A percentile compares a stretch with the other conserved stretches of the same genome.
Conservation (phyloP, 2,888 invertebrate species). For the Drosophila multiciliata region DNA sequence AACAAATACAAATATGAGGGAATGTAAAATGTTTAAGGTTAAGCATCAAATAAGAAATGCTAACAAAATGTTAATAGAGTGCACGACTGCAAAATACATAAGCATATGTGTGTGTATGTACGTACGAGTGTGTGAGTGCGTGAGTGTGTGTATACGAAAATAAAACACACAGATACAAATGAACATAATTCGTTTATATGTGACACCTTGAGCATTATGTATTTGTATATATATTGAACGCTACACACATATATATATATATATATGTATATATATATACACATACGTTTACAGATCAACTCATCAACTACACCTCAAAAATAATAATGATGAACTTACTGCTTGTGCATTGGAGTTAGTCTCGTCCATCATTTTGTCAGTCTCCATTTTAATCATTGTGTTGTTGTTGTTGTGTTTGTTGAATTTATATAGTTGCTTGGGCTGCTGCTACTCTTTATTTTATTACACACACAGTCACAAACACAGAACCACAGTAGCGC, state of each 20-base stretch:
- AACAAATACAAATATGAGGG: slow-evolving; percentile 2
- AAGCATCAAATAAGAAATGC: slow-evolving; percentile 37
- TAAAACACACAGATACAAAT: slow-evolving; percentile 52
- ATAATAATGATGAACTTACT: slow-evolving; percentile 81
- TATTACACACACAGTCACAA: slow-evolving; percentile 38
- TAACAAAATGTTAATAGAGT: slow-evolving; percentile 62
- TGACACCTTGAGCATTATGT: slow-evolving; percentile 66
- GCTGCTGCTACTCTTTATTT: slow-evolving; percentile 50
- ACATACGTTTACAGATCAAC: slow-evolving; percentile 20
- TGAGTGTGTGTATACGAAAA: slow-evolving; percentile 59
- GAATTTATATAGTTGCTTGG: slow-evolving; percentile 53
- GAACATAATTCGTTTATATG: slow-evolving; percentile 41
- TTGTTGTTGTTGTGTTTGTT: slow-evolving; percentile 55
- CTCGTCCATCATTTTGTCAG: slow-evolving; percentile 95
- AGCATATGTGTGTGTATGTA: neutral
- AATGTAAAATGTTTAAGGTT: slow-evolving; percentile 60
- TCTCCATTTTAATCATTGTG: slow-evolving; percentile 93
- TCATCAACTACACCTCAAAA: slow-evolving; percentile 30
- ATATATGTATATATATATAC: slow-evolving; percentile 17
- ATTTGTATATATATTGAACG: slow-evolving; percentile 32
- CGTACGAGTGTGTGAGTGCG: slow-evolving; percentile 9
- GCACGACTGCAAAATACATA: slow-evolving; percentile 69
- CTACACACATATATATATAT: slow-evolving; percentile 18
- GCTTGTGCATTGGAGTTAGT: slow-evolving; percentile 89
- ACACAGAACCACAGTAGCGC: slow-evolving; percentile 9